Percentiles rank a stretch among this genome's conserved stretches.
Conservation (phyloP, 2,888 invertebrate species). For the Bhutanitis thaidina region DNA sequence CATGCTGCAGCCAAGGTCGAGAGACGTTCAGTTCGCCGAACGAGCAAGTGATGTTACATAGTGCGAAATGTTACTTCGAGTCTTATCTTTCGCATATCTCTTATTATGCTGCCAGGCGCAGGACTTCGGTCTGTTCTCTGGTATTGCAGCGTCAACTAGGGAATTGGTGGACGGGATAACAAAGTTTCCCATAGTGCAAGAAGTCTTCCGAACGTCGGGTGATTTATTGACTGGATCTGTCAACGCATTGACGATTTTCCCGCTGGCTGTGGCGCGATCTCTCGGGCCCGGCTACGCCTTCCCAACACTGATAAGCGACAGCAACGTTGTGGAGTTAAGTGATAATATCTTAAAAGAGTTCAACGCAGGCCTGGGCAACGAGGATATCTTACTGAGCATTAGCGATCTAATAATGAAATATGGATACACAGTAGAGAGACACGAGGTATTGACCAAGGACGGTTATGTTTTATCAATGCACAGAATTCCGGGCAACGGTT, state of each 20-base stretch:
- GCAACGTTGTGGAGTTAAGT: slow-evolving; percentile 32
- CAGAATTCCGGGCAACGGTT: slow-evolving; percentile 48
- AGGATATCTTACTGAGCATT: slow-evolving; percentile 42
- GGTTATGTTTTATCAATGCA: slow-evolving; percentile 47
- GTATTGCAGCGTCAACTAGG: neutral
- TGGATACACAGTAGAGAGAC: slow-evolving; percentile 42
- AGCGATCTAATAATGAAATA: slow-evolving; percentile 44
- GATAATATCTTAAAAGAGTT: slow-evolving; percentile 36
- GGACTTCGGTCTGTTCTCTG: slow-evolving; percentile 3
- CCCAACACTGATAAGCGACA: slow-evolving; percentile 31
- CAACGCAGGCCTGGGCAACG: slow-evolving; percentile 36
- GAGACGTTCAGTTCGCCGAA: slow-evolving; percentile 9
- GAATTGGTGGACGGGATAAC: slow-evolving; percentile 8
- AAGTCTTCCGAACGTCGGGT: slow-evolving; percentile 3
- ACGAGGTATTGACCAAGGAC: slow-evolving; percentile 47
- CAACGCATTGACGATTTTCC: slow-evolving; percentile 22
- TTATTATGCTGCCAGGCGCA: neutral
- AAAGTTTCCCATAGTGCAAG: slow-evolving; percentile 4
- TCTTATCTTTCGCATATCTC: neutral
- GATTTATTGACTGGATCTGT: slow-evolving; percentile 4
- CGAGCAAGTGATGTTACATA: neutral
- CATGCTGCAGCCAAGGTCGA: slow-evolving; percentile 10
- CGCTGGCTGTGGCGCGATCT: slow-evolving; percentile 32
- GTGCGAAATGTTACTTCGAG: slow-evolving; percentile 13
- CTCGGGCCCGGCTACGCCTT: slow-evolving; percentile 27